These are phyloP conservation scores for Amphiprion clarkii DNA, from an alignment of 2,797 vertebrate species.

Conservation along the genomic window DNA sequence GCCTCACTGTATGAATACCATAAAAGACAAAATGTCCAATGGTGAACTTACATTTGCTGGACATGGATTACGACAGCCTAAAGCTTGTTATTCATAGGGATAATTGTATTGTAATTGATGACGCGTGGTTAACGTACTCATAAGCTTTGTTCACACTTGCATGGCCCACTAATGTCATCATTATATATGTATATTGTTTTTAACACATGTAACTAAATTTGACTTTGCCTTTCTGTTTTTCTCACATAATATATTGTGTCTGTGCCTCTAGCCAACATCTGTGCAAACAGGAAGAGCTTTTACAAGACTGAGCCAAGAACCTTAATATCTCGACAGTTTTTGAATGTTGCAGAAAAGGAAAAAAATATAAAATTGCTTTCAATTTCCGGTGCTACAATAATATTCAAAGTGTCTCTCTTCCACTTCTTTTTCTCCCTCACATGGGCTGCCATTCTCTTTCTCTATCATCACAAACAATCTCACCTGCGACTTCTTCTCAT, in stretches of 20 bases:
- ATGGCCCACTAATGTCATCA: neutral
- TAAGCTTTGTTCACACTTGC: neutral
- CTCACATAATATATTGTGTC: neutral
- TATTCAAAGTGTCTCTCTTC: neutral
- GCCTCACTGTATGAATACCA: constrained; percentile 41
- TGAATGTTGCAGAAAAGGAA: too few species aligned
- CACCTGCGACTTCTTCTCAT: neutral
- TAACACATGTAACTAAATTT: neutral
- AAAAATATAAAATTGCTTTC: neutral
- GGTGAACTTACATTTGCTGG: constrained; percentile 12
- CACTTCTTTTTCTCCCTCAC: neutral
- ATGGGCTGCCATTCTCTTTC: neutral
- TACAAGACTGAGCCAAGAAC: too few species aligned
- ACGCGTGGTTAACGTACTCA: neutral
- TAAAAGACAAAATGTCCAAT: constrained; percentile 23
- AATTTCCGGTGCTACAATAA: neutral
- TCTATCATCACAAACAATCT: neutral
- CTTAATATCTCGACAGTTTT: neutral
- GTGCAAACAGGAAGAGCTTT: too few species aligned
- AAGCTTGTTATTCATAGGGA: constrained; percentile 1
- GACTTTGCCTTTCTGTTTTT: neutral
- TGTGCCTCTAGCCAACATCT: too few species aligned
- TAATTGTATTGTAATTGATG: constrained; percentile 2
- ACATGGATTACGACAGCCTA: constrained; percentile 16
- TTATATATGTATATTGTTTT: neutral